Percentiles rank a stretch among this genome's conserved stretches.
Conservation (phyloP, 2,888 invertebrate species). For the Melolontha melolontha region DNA sequence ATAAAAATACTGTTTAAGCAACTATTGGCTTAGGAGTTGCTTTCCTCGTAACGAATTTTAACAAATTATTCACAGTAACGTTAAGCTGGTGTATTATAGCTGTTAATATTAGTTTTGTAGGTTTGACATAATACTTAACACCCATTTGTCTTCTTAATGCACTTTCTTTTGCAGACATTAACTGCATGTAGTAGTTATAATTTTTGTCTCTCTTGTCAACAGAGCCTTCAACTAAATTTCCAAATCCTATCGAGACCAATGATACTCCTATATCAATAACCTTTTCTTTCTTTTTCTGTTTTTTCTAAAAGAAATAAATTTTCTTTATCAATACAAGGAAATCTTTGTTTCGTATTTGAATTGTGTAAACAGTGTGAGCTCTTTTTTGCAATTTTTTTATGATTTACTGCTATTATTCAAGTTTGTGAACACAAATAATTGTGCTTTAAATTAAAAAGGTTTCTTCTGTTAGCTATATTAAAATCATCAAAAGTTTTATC, state of each 20-base stretch:
- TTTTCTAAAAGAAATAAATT: too few species aligned
- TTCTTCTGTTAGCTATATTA: too few species aligned
- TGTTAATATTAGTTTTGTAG: constrained; percentile 56
- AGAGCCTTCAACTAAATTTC: constrained; percentile 81
- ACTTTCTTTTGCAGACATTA: constrained; percentile 65
- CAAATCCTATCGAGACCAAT: constrained; percentile 74
- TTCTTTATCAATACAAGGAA: too few species aligned
- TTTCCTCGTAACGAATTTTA: constrained; percentile 20
- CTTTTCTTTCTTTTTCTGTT: constrained; percentile 53
- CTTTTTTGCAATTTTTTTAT: too few species aligned
- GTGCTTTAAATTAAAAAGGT: too few species aligned
- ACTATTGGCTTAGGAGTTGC: constrained; percentile 33
- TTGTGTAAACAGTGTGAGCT: too few species aligned
- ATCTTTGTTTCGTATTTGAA: too few species aligned
- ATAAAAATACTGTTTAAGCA: constrained; percentile 6
- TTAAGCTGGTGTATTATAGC: constrained; percentile 46
- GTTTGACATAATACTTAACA: constrained; percentile 66
- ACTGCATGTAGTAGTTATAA: constrained; percentile 62
- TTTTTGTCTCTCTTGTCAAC: constrained; percentile 58
- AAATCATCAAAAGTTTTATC: too few species aligned
- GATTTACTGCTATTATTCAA: too few species aligned
- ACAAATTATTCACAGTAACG: background rate
- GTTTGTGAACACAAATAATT: too few species aligned
- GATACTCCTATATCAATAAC: constrained; percentile 69
- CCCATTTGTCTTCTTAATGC: constrained; percentile 67